These are phyloP conservation scores for Turnix velox DNA, from an alignment of 2,113 vertebrate genomes.

Conservation along the genomic window DNA sequence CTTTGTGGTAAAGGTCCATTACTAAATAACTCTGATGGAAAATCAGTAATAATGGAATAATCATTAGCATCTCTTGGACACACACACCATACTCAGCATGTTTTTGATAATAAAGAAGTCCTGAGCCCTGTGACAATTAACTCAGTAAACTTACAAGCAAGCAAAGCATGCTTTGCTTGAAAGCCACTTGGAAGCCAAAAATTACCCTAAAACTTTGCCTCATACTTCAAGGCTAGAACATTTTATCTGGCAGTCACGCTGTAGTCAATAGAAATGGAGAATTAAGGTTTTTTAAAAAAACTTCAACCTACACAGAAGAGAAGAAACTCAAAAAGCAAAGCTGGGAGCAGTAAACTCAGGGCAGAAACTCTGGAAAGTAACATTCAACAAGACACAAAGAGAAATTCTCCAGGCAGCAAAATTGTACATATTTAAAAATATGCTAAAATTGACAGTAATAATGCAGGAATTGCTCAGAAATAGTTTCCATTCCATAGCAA, in stretches of 20 bases:
- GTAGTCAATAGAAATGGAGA: background rate
- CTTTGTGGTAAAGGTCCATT: background rate
- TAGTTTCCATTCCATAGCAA: background rate
- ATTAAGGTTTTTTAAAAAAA: background rate
- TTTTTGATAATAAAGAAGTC: constrained; percentile 2
- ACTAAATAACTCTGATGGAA: constrained; percentile 7
- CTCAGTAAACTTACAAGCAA: background rate
- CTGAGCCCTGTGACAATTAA: background rate
- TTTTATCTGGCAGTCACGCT: background rate
- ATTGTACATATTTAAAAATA: background rate
- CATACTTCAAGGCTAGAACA: background rate
- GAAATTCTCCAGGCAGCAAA: background rate
- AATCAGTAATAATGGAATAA: constrained; percentile 13
- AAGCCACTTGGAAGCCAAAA: background rate
- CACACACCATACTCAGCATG: background rate
- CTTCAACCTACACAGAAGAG: background rate
- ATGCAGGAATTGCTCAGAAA: background rate
- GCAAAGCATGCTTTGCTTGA: background rate
- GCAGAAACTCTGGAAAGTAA: background rate
- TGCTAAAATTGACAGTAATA: background rate
- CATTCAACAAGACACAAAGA: background rate
- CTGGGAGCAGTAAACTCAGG: background rate
- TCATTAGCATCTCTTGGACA: background rate
- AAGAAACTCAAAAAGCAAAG: background rate
- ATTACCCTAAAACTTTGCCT: background rate